A percentile compares a stretch with the other conserved stretches of the same genome.
Evolutionary conservation across 2,113 vertebrate species (phyloP).

Genomic region (Macquaria australasica): DNA sequence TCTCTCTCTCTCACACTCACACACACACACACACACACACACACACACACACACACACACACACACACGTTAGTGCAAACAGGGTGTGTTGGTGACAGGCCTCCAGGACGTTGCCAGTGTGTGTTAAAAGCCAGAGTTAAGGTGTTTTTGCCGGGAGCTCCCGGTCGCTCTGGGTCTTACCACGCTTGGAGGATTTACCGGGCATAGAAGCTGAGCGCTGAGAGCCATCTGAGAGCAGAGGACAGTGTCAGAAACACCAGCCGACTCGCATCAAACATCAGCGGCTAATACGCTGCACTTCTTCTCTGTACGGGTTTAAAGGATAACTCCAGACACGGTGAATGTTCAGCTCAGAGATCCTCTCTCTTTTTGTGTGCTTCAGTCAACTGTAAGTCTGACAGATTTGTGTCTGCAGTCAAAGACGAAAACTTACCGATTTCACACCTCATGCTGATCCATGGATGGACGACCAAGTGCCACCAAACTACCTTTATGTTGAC

Average conservation of each 20-base stretch:
- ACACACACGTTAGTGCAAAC: constrained; percentile 52
- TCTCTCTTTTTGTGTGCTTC: no score
- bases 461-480: not conserved
- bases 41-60: not conserved
- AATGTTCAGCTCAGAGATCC: constrained; percentile 28
- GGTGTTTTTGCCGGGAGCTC: constrained; percentile 61
- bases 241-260: constrained; percentile 54
- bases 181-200: constrained; percentile 94
- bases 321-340: not conserved
- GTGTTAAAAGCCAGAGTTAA: constrained; percentile 64
- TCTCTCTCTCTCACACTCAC: no score
- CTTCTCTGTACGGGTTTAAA: not conserved
- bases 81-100: constrained; percentile 37
- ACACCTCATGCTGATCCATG: not conserved
- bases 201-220: constrained; percentile 86
- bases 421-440: no score
- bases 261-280: constrained; percentile 4
- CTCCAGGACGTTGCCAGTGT: constrained; percentile 39
- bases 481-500: not conserved
- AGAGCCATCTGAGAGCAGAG: constrained; percentile 77
- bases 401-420: not conserved
- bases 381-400: not conserved
- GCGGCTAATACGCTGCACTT: not conserved
- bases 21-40: constrained; percentile 23
- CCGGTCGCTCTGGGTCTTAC: constrained; percentile 85